These are phyloP conservation scores for Spicauda simplicius DNA, from an alignment of 2,888 invertebrate genomes.

Conservation along the genomic window DNA sequence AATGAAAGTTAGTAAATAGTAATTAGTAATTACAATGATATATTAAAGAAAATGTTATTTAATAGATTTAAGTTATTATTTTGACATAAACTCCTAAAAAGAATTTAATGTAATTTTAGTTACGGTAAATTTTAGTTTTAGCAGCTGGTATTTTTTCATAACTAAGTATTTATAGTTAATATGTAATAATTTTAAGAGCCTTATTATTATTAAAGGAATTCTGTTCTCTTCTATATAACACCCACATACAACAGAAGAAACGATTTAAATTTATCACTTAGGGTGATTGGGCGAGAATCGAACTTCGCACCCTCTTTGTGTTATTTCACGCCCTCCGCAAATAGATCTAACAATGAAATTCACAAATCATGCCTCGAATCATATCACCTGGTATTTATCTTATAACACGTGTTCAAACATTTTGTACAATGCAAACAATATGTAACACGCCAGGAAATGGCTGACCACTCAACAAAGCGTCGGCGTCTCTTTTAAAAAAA, in stretches of 20 bases:
- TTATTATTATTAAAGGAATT: too few relatives aligned
- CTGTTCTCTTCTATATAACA: not conserved
- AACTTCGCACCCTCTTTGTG: not conserved
- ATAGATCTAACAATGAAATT: conserved; percentile 37
- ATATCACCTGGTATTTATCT: conserved; percentile 54
- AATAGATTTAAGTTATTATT: too few relatives aligned
- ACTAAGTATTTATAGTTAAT: too few relatives aligned
- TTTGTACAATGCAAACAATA: conserved; percentile 50
- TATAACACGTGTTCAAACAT: conserved; percentile 57
- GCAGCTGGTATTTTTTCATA: too few relatives aligned
- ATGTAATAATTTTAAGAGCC: too few relatives aligned
- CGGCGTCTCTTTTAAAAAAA: conserved; percentile 38
- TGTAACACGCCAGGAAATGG: conserved; percentile 45
- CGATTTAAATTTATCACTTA: not conserved
- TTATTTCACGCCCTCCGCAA: conserved; percentile 27
- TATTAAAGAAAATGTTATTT: too few relatives aligned
- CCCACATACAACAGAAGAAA: not conserved
- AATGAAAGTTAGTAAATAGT: too few relatives aligned
- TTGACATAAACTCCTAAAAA: too few relatives aligned
- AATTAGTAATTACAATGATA: too few relatives aligned
- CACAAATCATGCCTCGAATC: conserved; percentile 18
- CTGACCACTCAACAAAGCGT: conserved; percentile 48
- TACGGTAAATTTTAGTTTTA: too few relatives aligned
- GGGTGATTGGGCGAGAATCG: not conserved
- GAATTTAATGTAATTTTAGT: too few relatives aligned